phyloP scores from a whole-genome alignment of 2,888 invertebrate species.

The Athalia rosae region DNA sequence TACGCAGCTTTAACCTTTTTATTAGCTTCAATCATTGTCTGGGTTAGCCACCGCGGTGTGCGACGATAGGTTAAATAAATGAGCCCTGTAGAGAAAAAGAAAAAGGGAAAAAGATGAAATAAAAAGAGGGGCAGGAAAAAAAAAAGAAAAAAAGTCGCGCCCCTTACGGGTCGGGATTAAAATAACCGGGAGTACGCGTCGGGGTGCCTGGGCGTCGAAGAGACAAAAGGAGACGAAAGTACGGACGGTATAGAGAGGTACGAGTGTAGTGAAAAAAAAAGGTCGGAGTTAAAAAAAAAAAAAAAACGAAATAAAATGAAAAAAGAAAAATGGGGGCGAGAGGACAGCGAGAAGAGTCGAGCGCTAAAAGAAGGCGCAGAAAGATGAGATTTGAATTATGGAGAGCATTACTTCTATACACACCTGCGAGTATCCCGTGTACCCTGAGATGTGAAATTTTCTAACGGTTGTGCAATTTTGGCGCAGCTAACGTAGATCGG shows the following conservation, averaged over 20 bases:
- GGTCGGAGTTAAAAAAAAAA: not conserved
- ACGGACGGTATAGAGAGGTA: not conserved
- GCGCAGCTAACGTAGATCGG: slow-evolving; percentile 4
- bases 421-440: not conserved
- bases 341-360: not conserved
- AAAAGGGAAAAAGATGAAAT: not conserved
- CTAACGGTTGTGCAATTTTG: slow-evolving; percentile 1
- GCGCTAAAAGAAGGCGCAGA: not conserved
- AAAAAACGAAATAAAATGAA: not conserved
- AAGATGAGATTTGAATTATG: slow-evolving; percentile 39
- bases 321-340: not conserved
- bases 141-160: not conserved
- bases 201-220: too few species aligned
- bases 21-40: too few species aligned
- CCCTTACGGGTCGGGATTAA: not conserved
- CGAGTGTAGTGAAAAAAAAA: too few species aligned
- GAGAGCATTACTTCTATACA: not conserved
- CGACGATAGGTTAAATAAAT: too few species aligned
- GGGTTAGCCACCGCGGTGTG: too few species aligned
- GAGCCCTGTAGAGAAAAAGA: not conserved
- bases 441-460: not conserved
- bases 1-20: too few species aligned
- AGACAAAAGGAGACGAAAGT: too few species aligned
- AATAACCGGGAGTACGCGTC: too few species aligned
- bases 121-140: not conserved